Conservation (phyloP, 2,888 invertebrate genomes). For the Latheticus oryzae region DNA sequence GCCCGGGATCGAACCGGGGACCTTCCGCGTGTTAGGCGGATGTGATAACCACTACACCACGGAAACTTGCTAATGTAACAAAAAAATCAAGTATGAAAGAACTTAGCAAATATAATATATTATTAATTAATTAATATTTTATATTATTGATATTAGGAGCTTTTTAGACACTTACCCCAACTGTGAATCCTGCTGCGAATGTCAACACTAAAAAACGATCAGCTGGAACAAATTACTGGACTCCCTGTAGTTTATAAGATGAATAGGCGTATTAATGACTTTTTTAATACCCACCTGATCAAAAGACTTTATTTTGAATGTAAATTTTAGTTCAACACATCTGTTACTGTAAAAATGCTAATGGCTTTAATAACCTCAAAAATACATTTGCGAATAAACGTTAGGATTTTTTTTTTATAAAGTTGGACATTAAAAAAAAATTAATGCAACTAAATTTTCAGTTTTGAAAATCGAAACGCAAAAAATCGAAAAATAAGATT, state of each 20-base stretch:
- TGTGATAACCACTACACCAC: slow-evolving; percentile 93
- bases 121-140: background rate
- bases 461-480: no score
- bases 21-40: slow-evolving; percentile 93
- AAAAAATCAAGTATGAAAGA: slow-evolving; percentile 6
- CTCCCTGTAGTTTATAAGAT: slow-evolving; percentile 51
- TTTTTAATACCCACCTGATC: slow-evolving; percentile 40
- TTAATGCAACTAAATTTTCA: no score
- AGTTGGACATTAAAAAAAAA: no score
- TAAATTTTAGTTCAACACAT: slow-evolving; percentile 13
- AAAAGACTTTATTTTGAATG: slow-evolving; percentile 20
- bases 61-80: slow-evolving; percentile 69
- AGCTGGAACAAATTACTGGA: slow-evolving; percentile 51
- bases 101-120: background rate
- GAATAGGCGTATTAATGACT: slow-evolving; percentile 52
- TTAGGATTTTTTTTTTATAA: no score
- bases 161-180: no score
- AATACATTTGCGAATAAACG: no score
- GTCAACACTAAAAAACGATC: slow-evolving; percentile 54
- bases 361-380: no score
- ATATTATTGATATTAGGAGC: background rate
- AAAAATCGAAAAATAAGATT: no score
- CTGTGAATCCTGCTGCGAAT: slow-evolving; percentile 43
- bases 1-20: slow-evolving; percentile 91
- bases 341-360: background rate